Evolutionary conservation across 2,888 invertebrate species (phyloP).

Genomic region (Brachylomia viminalis): DNA sequence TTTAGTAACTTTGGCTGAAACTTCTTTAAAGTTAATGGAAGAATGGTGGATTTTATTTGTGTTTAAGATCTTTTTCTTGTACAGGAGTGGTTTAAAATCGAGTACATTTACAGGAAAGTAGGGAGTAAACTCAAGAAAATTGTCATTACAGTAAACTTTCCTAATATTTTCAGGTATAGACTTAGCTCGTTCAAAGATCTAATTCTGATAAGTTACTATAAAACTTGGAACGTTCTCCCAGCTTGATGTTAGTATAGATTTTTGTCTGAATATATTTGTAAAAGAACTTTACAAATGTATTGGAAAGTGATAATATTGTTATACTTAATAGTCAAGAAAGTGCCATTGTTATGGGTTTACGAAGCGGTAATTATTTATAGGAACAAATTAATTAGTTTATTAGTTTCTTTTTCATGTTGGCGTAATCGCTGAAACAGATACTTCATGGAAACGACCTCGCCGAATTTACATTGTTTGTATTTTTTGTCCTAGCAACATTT

Average conservation of each 20-base stretch:
- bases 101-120: conserved; percentile 18
- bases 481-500: conserved; percentile 45
- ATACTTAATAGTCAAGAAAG: conserved; percentile 77
- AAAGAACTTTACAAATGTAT: conserved; percentile 64
- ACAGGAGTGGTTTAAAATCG: conserved; percentile 1
- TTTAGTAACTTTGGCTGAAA: conserved; percentile 31
- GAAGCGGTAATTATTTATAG: conserved; percentile 60
- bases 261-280: conserved; percentile 58
- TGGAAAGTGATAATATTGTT: conserved; percentile 76
- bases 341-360: conserved; percentile 77
- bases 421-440: conserved; percentile 18
- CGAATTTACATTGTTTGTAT: conserved; percentile 30
- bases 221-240: conserved; percentile 36
- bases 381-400: conserved; percentile 62
- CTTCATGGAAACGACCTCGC: conserved; percentile 46
- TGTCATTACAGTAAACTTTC: not conserved
- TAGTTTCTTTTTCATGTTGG: conserved; percentile 45
- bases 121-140: conserved; percentile 4
- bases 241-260: conserved; percentile 46
- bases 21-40: conserved; percentile 23
- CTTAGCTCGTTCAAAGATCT: conserved; percentile 15
- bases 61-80: conserved; percentile 33
- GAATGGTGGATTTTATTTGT: conserved; percentile 3
- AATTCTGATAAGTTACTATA: not conserved
- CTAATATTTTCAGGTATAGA: conserved; percentile 3